Conservation (phyloP, 2,113 vertebrate genomes). For the Tachysurus fulvidraco region DNA sequence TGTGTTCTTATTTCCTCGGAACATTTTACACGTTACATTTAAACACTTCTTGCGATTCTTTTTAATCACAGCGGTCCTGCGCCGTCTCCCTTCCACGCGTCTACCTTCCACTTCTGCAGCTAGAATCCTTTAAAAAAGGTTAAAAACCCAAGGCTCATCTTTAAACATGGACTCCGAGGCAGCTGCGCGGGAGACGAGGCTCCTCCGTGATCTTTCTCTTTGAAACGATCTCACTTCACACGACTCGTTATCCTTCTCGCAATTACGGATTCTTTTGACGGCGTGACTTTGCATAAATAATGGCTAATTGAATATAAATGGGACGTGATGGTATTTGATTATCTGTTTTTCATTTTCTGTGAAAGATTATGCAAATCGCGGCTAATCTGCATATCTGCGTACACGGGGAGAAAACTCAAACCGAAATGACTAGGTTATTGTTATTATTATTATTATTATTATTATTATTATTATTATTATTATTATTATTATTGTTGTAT, state of each 20-base stretch:
- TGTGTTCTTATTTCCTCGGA: background rate
- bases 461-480: background rate
- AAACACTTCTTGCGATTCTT: background rate
- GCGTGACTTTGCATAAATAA: conserved; percentile 73
- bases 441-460: conserved; percentile 58
- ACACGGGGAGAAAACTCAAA: conserved; percentile 63
- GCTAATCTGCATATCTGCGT: conserved; percentile 72
- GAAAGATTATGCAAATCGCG: conserved; percentile 76
- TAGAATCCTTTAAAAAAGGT: conserved; percentile 21
- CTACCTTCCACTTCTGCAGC: background rate
- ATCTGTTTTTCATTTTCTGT: conserved; percentile 77
- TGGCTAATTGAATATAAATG: conserved; percentile 79
- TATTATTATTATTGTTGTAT: conserved; percentile 53
- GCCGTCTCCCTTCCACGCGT: background rate
- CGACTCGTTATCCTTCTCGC: conserved; percentile 60
- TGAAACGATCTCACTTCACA: conserved; percentile 50
- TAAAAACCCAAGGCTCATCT: conserved; percentile 27
- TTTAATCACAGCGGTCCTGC: background rate
- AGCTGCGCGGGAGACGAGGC: conserved; percentile 43
- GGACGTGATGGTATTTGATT: conserved; percentile 76
- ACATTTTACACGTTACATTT: background rate
- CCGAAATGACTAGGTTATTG: conserved; percentile 72
- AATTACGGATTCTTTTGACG: conserved; percentile 64
- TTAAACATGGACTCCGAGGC: background rate
- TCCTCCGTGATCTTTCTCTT: conserved; percentile 49